Conservation (phyloP, 2,888 invertebrate genomes). For the Ochropleura leucogaster region DNA sequence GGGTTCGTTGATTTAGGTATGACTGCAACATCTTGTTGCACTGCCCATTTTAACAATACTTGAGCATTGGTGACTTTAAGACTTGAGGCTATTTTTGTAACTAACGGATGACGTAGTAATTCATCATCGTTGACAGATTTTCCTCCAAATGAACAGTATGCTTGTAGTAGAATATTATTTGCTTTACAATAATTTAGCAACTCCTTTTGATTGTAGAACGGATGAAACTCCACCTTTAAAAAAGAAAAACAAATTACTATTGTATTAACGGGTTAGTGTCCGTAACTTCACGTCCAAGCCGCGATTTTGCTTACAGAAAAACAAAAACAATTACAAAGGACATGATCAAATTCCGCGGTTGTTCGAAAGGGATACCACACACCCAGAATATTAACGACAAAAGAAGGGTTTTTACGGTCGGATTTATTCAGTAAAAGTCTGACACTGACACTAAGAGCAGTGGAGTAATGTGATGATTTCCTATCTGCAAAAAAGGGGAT, state of each 20-base stretch:
- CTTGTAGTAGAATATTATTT: constrained; percentile 93
- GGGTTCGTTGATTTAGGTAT: constrained; percentile 92
- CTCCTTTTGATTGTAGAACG: constrained; percentile 92
- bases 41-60: constrained; percentile 93
- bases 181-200: constrained; percentile 92
- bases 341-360: too few species aligned
- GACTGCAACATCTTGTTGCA: constrained; percentile 93
- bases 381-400: too few species aligned
- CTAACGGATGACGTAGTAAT: constrained; percentile 90
- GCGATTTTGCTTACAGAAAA: background rate
- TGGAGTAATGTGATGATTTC: too few species aligned
- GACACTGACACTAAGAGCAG: too few species aligned
- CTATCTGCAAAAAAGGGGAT: too few species aligned
- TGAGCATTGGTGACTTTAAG: constrained; percentile 91
- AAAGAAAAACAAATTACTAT: constrained; percentile 10
- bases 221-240: constrained; percentile 94
- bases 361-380: too few species aligned
- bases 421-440: too few species aligned
- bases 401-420: too few species aligned
- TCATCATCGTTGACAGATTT: constrained; percentile 80
- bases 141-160: constrained; percentile 94
- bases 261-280: too few species aligned
- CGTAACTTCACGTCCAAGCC: too few species aligned
- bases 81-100: constrained; percentile 91
- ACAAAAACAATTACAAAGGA: constrained; percentile 6